Base-by-base conservation (phyloP, 2,888 invertebrate genomes). In the Myopa testacea region DNA sequence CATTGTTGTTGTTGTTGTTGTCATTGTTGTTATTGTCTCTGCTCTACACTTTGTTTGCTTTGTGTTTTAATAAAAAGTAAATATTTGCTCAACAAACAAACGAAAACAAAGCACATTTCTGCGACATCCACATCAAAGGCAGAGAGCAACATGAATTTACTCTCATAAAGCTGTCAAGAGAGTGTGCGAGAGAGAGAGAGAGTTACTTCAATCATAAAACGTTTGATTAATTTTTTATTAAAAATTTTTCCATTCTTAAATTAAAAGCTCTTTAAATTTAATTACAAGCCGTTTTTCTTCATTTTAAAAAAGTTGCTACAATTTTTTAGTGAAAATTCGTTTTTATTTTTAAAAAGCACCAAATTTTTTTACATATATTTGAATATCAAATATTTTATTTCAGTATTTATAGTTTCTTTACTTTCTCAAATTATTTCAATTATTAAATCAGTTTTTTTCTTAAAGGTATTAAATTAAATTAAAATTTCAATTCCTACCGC, bases 21-120 rank as follows among this genome's bases (percentile, higher is more conserved):
- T 5, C n/a, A 26, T 6, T 62, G 34, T 58, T 58, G 14, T 52
- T 71, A 38, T 40, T 71, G 45, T 26, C 19, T 69, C 26, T 50
- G 45, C 69, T 45, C 19, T 69, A 50, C 50, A 50, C 55, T 34
- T 70, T 67, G 55, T 70, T 70, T 52, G 70, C 37, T 19, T 50
- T 70, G 70, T 55, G 26, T 73, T 73, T 73, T 73, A 73, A 73
- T 73, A 73, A 73, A 63, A 73, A 62, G 40, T 45, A 62, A 73
- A 73, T 63, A 73, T 73, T 73, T 73, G 34, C 40, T 50, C 14
- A 34, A 12, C 37, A 16, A 65, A 65, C 34, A 65, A 65, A 26
- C 14, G 1, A 26, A 26, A 26, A 65, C 34, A 38, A 65, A 14
- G 55, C 55, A 45, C 1, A 45, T 3, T 45, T 45, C 45, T 45